Conservation (phyloP, 1,140 invertebrate species). For the Drosophila nannoptera region DNA sequence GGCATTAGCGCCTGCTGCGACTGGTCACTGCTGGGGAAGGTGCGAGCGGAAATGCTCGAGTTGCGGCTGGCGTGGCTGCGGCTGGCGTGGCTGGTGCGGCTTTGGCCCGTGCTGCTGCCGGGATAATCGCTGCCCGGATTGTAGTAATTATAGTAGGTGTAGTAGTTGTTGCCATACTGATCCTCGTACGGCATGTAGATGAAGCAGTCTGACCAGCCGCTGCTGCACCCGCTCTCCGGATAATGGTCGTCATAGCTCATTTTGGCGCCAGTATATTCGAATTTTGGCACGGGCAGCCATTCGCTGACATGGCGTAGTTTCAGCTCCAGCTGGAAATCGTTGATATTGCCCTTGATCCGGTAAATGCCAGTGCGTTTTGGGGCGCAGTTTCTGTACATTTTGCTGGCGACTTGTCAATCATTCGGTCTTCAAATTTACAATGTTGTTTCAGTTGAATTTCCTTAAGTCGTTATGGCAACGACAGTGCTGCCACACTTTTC, state of each 20-base stretch:
- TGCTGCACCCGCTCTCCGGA: conserved; percentile 18
- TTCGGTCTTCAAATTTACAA: no score
- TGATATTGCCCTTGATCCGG: conserved; percentile 79
- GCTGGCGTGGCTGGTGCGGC: not conserved
- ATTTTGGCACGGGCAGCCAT: conserved; percentile 69
- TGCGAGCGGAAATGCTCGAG: conserved; percentile 2
- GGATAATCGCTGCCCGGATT: conserved; percentile 29
- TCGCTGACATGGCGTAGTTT: conserved; percentile 63
- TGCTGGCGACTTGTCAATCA: not conserved
- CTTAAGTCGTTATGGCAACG: conserved; percentile 52
- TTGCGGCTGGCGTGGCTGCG: conserved; percentile 11
- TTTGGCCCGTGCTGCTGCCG: not conserved
- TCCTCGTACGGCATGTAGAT: conserved; percentile 55
- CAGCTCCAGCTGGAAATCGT: conserved; percentile 79
- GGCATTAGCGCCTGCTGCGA: not conserved
- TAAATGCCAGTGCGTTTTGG: conserved; percentile 79
- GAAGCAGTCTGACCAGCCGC: conserved; percentile 40
- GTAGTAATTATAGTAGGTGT: conserved; percentile 42
- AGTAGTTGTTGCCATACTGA: conserved; percentile 34
- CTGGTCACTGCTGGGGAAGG: conserved; percentile 8
- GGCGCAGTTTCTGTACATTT: conserved; percentile 65
- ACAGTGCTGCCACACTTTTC: conserved; percentile 7
- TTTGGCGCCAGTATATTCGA: conserved; percentile 53
- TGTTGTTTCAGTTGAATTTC: conserved; percentile 9
- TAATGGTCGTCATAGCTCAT: conserved; percentile 15